Evolutionary conservation across 1,140 invertebrate genomes (phyloP).

Genomic region (Venturia canescens): DNA sequence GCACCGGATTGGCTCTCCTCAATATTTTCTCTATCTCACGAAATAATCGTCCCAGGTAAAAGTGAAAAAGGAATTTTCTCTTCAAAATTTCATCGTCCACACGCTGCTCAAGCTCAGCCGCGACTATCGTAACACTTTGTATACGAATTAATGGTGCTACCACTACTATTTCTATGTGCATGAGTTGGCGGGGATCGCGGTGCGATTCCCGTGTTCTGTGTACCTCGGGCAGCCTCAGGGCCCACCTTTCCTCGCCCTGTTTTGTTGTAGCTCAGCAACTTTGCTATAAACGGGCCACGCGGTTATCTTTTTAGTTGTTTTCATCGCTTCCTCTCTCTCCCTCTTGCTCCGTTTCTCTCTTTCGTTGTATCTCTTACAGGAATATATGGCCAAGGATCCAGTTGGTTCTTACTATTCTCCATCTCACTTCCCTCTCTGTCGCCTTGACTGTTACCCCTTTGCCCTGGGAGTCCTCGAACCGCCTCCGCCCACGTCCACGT

Average conservation of each 20-base stretch:
- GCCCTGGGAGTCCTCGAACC: neutral
- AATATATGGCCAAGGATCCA: neutral
- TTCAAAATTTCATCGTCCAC: too few species aligned
- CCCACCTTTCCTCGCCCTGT: conserved; percentile 37
- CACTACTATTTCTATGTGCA: too few species aligned
- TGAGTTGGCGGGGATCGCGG: conserved; percentile 19
- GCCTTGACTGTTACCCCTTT: conserved; percentile 21
- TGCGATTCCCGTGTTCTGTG: conserved; percentile 6
- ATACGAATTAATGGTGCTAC: too few species aligned
- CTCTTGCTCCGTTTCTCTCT: neutral
- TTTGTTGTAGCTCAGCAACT: neutral
- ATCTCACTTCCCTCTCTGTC: neutral
- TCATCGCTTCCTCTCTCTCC: neutral
- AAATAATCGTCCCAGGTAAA: too few species aligned
- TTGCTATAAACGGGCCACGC: neutral
- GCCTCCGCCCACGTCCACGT: conserved; percentile 33
- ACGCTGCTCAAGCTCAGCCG: too few species aligned
- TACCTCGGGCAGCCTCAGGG: conserved; percentile 20
- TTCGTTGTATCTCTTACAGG: neutral
- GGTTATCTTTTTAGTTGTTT: conserved; percentile 5
- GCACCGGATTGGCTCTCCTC: too few species aligned
- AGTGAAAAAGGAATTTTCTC: too few species aligned
- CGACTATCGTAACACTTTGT: too few species aligned
- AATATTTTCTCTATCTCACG: too few species aligned
- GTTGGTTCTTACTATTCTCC: conserved; percentile 5